Base-by-base conservation (phyloP, 1,140 invertebrate species). In the Caenorhabditis remanei region DNA sequence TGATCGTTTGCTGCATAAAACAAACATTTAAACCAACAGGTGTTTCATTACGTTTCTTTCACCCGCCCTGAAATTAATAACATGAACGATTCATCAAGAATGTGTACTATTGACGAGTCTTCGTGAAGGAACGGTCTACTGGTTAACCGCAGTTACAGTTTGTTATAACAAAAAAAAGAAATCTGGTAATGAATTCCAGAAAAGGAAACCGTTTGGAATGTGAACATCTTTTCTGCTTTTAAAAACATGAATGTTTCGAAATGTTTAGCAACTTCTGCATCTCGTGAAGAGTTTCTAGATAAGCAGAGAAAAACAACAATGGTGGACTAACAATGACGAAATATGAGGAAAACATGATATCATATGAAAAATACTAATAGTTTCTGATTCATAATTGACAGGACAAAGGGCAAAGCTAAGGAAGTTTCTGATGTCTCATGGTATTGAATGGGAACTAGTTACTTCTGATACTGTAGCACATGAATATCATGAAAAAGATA, bases 301-400 rank as follows among this genome's bases (percentile, higher is more conserved):
- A 65, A 65, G 24, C 67, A n/a, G 24, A 48, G 43, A 46, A 46
- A 48, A 71, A 43, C 41, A 71, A 71, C 8, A 48, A 43, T 11
- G n/a, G 4, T 24, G n/a, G 14, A 24, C 19, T 6, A 50, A 79
- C 9, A 79, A 79, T 79, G 71, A 79, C 21, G 71, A 50, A 79
- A 79, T 79, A 79, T 79, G 71, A 13, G 71, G 71, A 24, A 48
- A 79, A 0, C 4, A n/a, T 71, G 65, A 71, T 71, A 79, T 79
- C 46, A 79, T 79, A 13, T 46, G 63, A 65, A n/a, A 46, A 48
- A 75, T 16, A 65, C 11, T 46, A 46, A 46, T 43, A 11, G 63
- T 67, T 41, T n/a, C 13, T 61, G 58, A 55, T 55, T 19, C 16
- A 61, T 61, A 61, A 19, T n/a, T 61, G 21, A 61, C n/a, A n/a